phyloP scores from a whole-genome alignment of 2,797 vertebrate genomes.

The Urocyon cinereoargenteus region DNA sequence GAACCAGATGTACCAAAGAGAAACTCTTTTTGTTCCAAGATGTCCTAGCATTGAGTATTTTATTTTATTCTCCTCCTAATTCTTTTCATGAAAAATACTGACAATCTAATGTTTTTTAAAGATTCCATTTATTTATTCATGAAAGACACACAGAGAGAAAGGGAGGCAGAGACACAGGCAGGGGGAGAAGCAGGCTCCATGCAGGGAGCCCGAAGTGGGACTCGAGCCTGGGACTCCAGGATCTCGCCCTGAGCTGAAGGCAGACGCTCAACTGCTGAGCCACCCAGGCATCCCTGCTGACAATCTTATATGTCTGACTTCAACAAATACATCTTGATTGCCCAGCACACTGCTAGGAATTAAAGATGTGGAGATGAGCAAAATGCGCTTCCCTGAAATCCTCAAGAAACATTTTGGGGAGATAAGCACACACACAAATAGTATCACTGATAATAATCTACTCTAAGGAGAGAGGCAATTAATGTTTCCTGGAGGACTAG shows the following conservation, averaged over 20 bases:
- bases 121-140: no score
- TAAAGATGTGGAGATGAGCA: background rate
- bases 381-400: constrained; percentile 2
- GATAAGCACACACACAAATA: background rate
- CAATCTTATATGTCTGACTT: background rate
- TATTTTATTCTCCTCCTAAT: background rate
- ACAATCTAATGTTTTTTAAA: background rate
- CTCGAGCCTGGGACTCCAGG: no score
- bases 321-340: background rate
- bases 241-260: no score
- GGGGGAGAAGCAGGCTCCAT: no score
- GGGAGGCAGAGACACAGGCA: no score
- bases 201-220: no score
- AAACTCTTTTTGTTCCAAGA: background rate
- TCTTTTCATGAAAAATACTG: background rate
- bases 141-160: no score
- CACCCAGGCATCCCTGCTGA: background rate
- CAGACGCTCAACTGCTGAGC: no score
- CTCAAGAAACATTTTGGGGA: background rate
- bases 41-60: background rate
- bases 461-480: background rate
- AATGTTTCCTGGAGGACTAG: background rate
- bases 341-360: background rate
- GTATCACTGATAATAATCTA: background rate
- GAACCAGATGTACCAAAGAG: background rate